These are phyloP conservation scores for Melanotaenia parkinsoni DNA, from an alignment of 2,797 vertebrate genomes.

Conservation along the genomic window DNA sequence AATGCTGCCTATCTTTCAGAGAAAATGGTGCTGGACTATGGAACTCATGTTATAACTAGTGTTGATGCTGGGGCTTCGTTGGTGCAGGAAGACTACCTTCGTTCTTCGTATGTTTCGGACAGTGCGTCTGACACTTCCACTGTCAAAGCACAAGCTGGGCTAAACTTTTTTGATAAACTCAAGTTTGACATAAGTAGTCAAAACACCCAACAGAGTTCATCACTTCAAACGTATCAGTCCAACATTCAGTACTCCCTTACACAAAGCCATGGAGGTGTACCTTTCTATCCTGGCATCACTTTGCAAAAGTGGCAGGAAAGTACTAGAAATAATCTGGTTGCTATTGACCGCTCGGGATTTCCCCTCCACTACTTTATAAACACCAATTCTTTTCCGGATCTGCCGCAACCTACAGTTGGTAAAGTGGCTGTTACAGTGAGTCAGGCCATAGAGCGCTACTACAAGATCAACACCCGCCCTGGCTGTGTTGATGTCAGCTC, in stretches of 20 bases:
- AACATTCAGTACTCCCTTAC: constrained; percentile 87
- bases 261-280: constrained; percentile 81
- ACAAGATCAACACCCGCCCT: constrained; percentile 86
- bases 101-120: constrained; percentile 82
- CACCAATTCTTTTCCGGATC: constrained; percentile 79
- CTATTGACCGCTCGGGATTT: constrained; percentile 87
- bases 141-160: constrained; percentile 77
- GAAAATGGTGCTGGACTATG: constrained; percentile 88
- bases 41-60: constrained; percentile 88
- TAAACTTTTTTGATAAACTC: constrained; percentile 83
- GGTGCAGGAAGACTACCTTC: constrained; percentile 89
- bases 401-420: constrained; percentile 84
- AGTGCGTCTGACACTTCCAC: constrained; percentile 47
- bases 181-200: constrained; percentile 65
- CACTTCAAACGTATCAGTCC: constrained; percentile 80
- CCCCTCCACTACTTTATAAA: constrained; percentile 87
- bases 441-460: constrained; percentile 84
- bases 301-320: constrained; percentile 91
- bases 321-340: constrained; percentile 88
- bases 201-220: constrained; percentile 33
- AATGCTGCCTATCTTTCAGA: constrained; percentile 87
- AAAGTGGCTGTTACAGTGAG: constrained; percentile 81
- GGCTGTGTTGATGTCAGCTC: constrained; percentile 86
- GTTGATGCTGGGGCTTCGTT: constrained; percentile 88
- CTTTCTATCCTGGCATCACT: constrained; percentile 77